Base-by-base conservation (phyloP, 1,140 invertebrate species). In the Episyrphus balteatus region DNA sequence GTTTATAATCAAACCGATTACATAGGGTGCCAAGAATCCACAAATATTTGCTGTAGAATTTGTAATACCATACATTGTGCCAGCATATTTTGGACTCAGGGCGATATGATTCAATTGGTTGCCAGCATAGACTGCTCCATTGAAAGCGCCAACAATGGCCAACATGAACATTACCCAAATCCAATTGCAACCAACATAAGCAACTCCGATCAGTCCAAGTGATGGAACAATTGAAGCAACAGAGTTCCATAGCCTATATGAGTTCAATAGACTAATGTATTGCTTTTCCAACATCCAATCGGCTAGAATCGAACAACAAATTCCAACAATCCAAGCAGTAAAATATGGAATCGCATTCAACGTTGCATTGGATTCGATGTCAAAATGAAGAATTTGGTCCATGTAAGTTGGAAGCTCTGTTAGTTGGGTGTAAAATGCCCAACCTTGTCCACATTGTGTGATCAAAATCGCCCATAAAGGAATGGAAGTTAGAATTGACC, bases 371-470 rank as follows among this genome's bases (percentile, higher is more conserved):
- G 80, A 72, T 66, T 90, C 77, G 42, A 96, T 84, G 56, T 92
- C 79, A 55, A 90, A 92, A 61, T 92, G 84, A 37, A 97, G 72
- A 49, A 95, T 88, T 70, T 89, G 83, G 53, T 84, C 83, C 84
- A 98, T 91, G 58, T 95, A 98, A 0, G 88, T 90, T 2, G 94
- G 93, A 42, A 98, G 66, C 62, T 93, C 88, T 0, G 88, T 95
- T 6, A 97, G 73, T 58, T 96, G 83, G 14, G 91, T 97, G 70
- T 96, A 96, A 71, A 93, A 94, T 5, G 86, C 86, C 91, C 92
- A 97, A 40, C 89, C 82, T 58, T 93, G 86, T 38, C 89, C 88
- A 61, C 92, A 91, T 63, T 96, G 90, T 8, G 88, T 88, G 13
- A 88, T 74, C 7, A 84, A 69, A 47, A 86, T 86, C 1, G 91